These are phyloP conservation scores for Metopia argyrocephala DNA, from an alignment of 2,888 invertebrate species.

Conservation along the genomic window DNA sequence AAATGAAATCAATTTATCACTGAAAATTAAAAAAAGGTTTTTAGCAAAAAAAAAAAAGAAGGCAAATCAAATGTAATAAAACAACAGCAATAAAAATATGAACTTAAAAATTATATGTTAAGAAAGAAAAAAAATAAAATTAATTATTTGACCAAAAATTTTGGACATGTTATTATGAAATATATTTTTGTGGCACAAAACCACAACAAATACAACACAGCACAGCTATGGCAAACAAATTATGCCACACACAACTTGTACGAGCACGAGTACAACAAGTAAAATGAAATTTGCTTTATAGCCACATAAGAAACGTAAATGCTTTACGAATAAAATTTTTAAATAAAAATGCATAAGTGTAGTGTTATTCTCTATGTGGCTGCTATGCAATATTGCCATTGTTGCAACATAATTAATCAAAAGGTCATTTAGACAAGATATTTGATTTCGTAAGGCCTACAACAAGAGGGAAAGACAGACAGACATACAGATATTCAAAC, in stretches of 20 bases:
- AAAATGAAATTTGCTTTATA: conserved; percentile 46
- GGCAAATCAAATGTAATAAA: background rate
- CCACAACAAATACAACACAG: conserved; percentile 13
- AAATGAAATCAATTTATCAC: conserved; percentile 47
- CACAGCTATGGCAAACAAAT: conserved; percentile 25
- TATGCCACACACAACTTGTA: conserved; percentile 58
- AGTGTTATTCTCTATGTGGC: conserved; percentile 3
- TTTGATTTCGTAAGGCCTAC: conserved; percentile 57
- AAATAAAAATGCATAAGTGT: conserved; percentile 29
- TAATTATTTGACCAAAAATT: conserved; percentile 58
- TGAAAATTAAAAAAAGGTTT: too few relatives aligned
- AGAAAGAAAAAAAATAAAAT: conserved; percentile 50
- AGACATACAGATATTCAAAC: background rate
- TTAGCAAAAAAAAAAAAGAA: conserved; percentile 12
- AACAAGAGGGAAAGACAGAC: conserved; percentile 20
- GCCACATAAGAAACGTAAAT: conserved; percentile 1
- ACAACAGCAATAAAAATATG: background rate
- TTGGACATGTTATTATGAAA: conserved; percentile 61
- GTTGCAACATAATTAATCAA: conserved; percentile 64
- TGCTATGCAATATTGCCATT: conserved; percentile 7
- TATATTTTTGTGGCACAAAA: conserved; percentile 37
- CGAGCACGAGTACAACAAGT: background rate
- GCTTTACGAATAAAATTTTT: background rate
- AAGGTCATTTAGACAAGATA: conserved; percentile 62
- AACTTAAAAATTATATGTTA: background rate